These are phyloP conservation scores for Lasioglossum malachurum DNA, from an alignment of 2,888 invertebrate species.

Conservation along the genomic window DNA sequence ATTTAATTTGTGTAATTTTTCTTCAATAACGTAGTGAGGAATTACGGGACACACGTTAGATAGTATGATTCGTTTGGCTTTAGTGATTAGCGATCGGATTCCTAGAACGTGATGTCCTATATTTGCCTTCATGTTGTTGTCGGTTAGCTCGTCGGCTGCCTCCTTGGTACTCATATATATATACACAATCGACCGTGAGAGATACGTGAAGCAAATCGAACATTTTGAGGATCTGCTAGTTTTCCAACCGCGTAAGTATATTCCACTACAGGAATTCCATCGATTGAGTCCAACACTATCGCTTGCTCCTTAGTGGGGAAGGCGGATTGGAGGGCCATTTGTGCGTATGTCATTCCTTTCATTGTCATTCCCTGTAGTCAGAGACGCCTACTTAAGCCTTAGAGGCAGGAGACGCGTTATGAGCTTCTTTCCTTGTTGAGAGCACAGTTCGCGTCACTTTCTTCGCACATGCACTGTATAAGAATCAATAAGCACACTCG, in stretches of 20 bases:
- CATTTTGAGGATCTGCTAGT: neutral
- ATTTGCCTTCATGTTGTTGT: neutral
- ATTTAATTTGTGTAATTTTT: neutral
- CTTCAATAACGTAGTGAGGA: neutral
- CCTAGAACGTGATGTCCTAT: neutral
- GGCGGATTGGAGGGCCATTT: neutral
- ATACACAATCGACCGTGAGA: neutral
- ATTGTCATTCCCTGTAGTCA: conserved; percentile 6
- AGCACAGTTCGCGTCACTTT: no score
- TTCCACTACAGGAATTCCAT: neutral
- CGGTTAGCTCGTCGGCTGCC: neutral
- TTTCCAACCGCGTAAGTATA: neutral
- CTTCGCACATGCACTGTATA: no score
- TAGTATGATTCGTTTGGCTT: neutral
- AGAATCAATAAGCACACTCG: no score
- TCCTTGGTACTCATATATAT: neutral
- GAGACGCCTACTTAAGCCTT: neutral
- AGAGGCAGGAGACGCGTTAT: no score
- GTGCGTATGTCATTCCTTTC: neutral
- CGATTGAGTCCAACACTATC: neutral
- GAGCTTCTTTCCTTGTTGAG: no score
- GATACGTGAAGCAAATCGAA: neutral
- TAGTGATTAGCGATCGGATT: neutral
- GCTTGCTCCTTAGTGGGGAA: neutral
- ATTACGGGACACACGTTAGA: neutral